Evolutionary conservation across 2,888 invertebrate species (phyloP).

Genomic region (Scaptomyza cyrtandrae): DNA sequence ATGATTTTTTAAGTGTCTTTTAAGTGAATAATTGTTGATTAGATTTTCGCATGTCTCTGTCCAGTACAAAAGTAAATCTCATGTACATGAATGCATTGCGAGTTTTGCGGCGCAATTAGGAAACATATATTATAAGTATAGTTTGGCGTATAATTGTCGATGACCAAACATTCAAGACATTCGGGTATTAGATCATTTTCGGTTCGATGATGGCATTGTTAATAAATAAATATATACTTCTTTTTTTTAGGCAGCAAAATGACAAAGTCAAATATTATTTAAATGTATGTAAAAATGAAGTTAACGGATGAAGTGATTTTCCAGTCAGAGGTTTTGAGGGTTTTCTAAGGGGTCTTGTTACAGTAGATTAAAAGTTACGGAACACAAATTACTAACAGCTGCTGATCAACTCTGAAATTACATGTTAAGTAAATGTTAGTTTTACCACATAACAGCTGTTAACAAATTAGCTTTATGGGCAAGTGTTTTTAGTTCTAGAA

Average conservation of each 20-base stretch:
- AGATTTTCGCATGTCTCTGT: constrained; percentile 65
- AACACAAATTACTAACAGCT: too few relatives aligned
- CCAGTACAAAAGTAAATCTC: constrained; percentile 57
- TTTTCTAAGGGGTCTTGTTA: not conserved
- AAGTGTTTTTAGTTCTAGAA: not conserved
- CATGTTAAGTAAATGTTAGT: too few relatives aligned
- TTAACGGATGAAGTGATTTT: constrained; percentile 1
- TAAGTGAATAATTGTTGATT: constrained; percentile 48
- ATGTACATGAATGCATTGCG: constrained; percentile 63
- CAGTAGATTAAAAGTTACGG: not conserved
- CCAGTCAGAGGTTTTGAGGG: not conserved
- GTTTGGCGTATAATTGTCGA: constrained; percentile 68
- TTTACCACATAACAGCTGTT: too few relatives aligned
- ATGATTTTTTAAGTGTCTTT: constrained; percentile 32
- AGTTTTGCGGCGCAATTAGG: constrained; percentile 67
- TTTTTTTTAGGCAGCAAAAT: constrained; percentile 15
- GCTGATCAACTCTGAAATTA: too few relatives aligned
- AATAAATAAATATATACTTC: constrained; percentile 6
- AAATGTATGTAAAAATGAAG: constrained; percentile 20
- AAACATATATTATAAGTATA: constrained; percentile 48
- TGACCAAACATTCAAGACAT: constrained; percentile 56
- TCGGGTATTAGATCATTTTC: constrained; percentile 69
- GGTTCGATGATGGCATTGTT: constrained; percentile 57
- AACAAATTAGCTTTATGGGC: not conserved
- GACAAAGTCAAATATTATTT: constrained; percentile 27